Evolutionary conservation across 1,140 invertebrate genomes (phyloP), one percentile per base, ranked within the genome.

Genomic region (Bicyclus anynana): DNA sequence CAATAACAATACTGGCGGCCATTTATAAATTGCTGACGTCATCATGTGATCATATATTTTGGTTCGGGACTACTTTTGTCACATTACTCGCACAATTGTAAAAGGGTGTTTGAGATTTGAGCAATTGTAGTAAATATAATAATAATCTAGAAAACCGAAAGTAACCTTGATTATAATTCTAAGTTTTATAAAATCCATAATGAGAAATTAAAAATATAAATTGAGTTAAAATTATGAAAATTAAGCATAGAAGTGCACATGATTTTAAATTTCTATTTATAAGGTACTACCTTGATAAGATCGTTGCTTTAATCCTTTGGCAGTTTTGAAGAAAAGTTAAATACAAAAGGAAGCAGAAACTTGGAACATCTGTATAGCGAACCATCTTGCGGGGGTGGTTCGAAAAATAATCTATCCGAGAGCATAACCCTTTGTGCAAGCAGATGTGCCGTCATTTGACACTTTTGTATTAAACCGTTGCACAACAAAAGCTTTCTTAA

Each of bases 391-490:
- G 83, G 76, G 83, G 83, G 80, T 75, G 76, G 77, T 78, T 84
- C 77, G 81, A 80, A 84, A 86, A 88, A 86, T 88, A 88, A 86
- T 88, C 85, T 84, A 84, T 84, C 81, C 73, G 68, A 74, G 66
- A 72, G 72, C 74, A 69, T 79, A 87, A 88, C 85, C 85, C 85
- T 86, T 88, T 88, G 83, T 86, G 77, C 62, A 59, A 73, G 78
- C 85, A 88, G 85, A 88, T 88, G 85, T 85, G 81, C 75, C 82
- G 84, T 88, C 84, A 88, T 88, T 88, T 84, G 83, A 88, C 83
- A 86, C 84, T 88, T 88, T 88, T 88, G 84, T 88, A 88, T 84
- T 88, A 88, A 86, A 83, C 83, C 83, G 80, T 88, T 88, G 85
- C 85, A 88, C 83, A 86, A 87, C 84, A 88, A 88, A 84, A 76